Percentiles rank a stretch among this genome's conserved stretches.
phyloP scores from a whole-genome alignment of 2,797 vertebrate species.

The Serranus cabrilla region DNA sequence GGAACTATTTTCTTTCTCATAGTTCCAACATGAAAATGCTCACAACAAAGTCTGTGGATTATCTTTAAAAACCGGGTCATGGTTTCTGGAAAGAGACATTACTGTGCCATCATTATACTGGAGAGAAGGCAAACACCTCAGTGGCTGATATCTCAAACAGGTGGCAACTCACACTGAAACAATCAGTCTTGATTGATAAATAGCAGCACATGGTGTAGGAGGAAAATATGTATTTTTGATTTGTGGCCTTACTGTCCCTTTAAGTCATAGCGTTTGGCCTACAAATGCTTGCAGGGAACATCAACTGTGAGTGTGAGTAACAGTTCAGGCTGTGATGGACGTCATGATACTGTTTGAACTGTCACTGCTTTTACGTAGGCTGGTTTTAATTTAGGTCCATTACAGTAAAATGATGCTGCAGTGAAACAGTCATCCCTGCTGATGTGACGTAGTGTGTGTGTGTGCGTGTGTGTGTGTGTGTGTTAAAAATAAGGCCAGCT shows the following conservation, averaged over 20 bases:
- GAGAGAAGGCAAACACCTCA: no score
- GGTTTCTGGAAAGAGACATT: no score
- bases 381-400: conserved; percentile 2
- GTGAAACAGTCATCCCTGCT: background rate
- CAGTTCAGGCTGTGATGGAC: background rate
- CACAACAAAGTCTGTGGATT: no score
- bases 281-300: background rate
- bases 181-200: no score
- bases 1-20: no score
- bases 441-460: conserved; percentile 10
- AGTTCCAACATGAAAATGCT: no score
- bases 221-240: no score
- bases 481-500: conserved; percentile 78
- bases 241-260: background rate
- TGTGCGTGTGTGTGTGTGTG: conserved; percentile 27
- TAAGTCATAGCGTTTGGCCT: background rate
- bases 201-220: no score
- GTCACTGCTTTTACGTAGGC: background rate
- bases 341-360: conserved; percentile 14
- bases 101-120: no score
- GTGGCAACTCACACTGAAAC: no score
- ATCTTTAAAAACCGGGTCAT: no score
- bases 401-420: conserved; percentile 8
- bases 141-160: no score
- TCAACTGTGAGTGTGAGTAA: conserved; percentile 5